Evolutionary conservation across 1,140 invertebrate genomes (phyloP).

Genomic region (Galendromus occidentalis): DNA sequence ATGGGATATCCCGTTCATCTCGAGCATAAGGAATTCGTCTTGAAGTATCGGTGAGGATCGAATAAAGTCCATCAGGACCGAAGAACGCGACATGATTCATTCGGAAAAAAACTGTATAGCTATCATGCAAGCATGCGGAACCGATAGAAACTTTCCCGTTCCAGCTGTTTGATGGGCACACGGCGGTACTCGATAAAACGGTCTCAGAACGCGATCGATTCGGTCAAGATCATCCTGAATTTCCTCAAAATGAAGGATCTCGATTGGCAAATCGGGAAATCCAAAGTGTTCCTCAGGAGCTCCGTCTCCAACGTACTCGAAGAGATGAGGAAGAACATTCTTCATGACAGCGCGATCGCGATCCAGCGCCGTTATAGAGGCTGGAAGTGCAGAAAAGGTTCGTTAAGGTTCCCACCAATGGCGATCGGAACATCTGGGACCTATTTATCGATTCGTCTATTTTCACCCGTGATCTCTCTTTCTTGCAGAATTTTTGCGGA

Average conservation of each 20-base stretch:
- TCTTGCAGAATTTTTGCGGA: slow-evolving; percentile 40
- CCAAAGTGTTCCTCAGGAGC: slow-evolving; percentile 66
- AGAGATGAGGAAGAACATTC: slow-evolving; percentile 45
- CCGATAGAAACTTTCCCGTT: not conserved
- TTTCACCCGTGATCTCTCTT: no score
- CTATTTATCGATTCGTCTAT: no score
- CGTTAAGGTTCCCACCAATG: slow-evolving; percentile 10
- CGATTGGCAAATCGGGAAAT: slow-evolving; percentile 78
- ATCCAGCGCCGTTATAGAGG: slow-evolving; percentile 58
- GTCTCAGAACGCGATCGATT: slow-evolving; percentile 14
- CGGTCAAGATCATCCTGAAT: slow-evolving; percentile 30
- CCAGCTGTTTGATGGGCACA: not conserved
- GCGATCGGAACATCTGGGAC: no score
- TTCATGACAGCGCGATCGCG: slow-evolving; percentile 45
- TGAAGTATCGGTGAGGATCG: slow-evolving; percentile 45
- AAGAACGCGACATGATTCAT: no score
- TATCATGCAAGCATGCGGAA: not conserved
- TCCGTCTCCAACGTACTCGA: slow-evolving; percentile 70
- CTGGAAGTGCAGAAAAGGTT: slow-evolving; percentile 40
- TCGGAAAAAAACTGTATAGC: no score
- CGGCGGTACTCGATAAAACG: slow-evolving; percentile 10
- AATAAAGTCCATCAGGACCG: no score
- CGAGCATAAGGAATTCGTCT: slow-evolving; percentile 50
- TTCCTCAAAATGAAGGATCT: slow-evolving; percentile 39
- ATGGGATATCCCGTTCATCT: slow-evolving; percentile 80